A percentile compares a stretch with the other conserved stretches of the same genome.
These are phyloP conservation scores for Hirundichthys speculiger DNA, from an alignment of 2,113 vertebrate genomes.

Conservation along the genomic window DNA sequence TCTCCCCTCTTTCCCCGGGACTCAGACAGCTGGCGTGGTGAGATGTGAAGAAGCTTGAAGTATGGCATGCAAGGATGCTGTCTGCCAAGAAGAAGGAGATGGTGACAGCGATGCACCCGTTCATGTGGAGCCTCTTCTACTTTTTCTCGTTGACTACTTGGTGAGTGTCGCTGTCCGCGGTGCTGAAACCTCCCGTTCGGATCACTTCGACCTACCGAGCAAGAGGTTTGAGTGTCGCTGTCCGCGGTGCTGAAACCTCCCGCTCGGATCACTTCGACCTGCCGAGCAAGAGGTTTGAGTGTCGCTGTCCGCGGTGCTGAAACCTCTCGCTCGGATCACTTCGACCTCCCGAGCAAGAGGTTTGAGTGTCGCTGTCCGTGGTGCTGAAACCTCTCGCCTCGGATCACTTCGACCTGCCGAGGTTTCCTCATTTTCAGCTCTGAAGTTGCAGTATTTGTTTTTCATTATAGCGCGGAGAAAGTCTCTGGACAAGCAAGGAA, in stretches of 20 bases:
- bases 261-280: background rate
- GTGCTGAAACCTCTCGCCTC: conserved; percentile 26
- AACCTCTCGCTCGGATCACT: conserved; percentile 5
- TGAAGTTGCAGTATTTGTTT: conserved; percentile 9
- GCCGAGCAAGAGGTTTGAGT: too few species aligned
- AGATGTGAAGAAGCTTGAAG: conserved; percentile 88
- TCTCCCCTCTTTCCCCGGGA: conserved; percentile 68
- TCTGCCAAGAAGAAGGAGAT: conserved; percentile 91
- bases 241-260: conserved; percentile 39
- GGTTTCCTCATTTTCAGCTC: background rate
- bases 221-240: conserved; percentile 84
- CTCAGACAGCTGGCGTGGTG: conserved; percentile 79
- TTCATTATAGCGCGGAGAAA: conserved; percentile 82
- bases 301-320: conserved; percentile 46
- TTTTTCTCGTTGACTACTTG: conserved; percentile 89
- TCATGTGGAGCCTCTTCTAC: conserved; percentile 86
- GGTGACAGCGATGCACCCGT: conserved; percentile 85
- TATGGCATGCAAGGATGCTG: conserved; percentile 95
- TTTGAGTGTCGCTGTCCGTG: conserved; percentile 80
- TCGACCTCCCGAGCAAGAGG: too few species aligned
- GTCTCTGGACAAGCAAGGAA: conserved; percentile 86
- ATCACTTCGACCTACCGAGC: too few species aligned
- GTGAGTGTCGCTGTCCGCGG: conserved; percentile 81
- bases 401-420: background rate
- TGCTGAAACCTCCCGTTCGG: conserved; percentile 41